Conservation (phyloP, 2,888 invertebrate genomes). For the Pollenia labialis region DNA sequence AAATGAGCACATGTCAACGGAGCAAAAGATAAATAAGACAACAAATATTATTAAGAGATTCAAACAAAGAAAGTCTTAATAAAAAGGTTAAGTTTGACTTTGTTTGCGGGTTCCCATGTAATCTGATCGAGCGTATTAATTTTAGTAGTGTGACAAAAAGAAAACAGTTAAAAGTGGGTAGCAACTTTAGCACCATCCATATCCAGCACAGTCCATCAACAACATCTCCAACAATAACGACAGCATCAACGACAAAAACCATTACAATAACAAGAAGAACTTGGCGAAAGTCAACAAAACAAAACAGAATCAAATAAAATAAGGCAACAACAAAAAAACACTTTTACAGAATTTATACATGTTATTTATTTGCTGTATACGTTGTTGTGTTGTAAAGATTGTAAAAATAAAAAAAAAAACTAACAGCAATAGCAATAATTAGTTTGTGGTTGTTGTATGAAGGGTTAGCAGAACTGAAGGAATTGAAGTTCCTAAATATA, state of each 20-base stretch:
- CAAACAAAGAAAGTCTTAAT: conserved; percentile 65
- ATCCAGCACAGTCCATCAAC: conserved; percentile 25
- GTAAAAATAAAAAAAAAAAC: conserved; percentile 23
- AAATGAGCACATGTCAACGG: conserved; percentile 55
- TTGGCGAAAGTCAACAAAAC: conserved; percentile 70
- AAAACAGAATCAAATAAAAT: conserved; percentile 42
- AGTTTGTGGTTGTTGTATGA: conserved; percentile 12
- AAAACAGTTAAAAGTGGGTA: conserved; percentile 42
- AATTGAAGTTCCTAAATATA: neutral
- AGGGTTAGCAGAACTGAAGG: conserved; percentile 22
- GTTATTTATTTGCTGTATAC: conserved; percentile 18
- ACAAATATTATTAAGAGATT: neutral
- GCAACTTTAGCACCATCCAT: conserved; percentile 20
- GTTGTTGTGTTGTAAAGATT: conserved; percentile 42
- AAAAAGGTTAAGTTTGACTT: conserved; percentile 1
- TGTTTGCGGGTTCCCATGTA: conserved; percentile 56
- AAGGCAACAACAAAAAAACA: conserved; percentile 26
- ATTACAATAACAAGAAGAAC: conserved; percentile 28
- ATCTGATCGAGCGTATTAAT: conserved; percentile 36
- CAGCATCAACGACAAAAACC: neutral
- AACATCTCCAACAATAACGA: conserved; percentile 28
- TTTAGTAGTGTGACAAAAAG: conserved; percentile 24
- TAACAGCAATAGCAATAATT: conserved; percentile 39
- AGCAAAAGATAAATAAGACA: conserved; percentile 33
- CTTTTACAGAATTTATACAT: conserved; percentile 46